phyloP scores from a whole-genome alignment of 2,113 vertebrate genomes.

The Aspidoscelis tigris region DNA sequence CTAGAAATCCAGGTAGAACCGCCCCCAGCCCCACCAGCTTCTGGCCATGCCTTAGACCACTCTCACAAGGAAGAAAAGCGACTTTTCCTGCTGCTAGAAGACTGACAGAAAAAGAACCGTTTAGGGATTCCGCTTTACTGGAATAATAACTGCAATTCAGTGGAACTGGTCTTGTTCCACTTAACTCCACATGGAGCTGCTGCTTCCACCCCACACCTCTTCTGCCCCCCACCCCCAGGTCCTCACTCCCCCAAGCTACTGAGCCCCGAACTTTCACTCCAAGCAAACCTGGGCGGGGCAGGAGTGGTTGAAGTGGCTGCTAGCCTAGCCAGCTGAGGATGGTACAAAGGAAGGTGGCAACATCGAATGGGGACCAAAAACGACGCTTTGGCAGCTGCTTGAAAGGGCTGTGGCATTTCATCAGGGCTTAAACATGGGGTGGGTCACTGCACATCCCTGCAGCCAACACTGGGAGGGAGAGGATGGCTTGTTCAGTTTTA shows the following conservation, averaged over 20 bases:
- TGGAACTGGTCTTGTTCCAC: too few species aligned
- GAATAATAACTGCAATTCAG: too few species aligned
- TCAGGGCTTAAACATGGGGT: neutral
- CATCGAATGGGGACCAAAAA: neutral
- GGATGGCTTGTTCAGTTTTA: neutral
- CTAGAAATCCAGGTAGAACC: rapidly evolving
- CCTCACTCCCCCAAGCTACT: too few species aligned
- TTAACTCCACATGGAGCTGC: too few species aligned
- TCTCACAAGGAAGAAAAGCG: neutral
- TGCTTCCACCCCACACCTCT: too few species aligned
- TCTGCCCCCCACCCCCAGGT: too few species aligned
- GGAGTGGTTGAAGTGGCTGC: neutral
- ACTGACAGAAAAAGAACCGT: too few species aligned
- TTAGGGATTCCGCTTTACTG: neutral
- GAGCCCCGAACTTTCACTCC: too few species aligned
- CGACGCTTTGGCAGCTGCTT: neutral
- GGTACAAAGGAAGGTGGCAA: neutral
- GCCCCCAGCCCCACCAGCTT: neutral
- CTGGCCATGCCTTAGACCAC: neutral
- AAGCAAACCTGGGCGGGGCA: too few species aligned
- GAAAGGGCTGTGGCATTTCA: neutral
- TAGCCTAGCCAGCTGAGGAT: neutral
- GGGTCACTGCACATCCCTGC: neutral
- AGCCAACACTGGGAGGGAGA: neutral
- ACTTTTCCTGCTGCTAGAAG: neutral